These are phyloP conservation scores for Caerostris darwini DNA, from an alignment of 1,140 invertebrate species.

Conservation along the genomic window DNA sequence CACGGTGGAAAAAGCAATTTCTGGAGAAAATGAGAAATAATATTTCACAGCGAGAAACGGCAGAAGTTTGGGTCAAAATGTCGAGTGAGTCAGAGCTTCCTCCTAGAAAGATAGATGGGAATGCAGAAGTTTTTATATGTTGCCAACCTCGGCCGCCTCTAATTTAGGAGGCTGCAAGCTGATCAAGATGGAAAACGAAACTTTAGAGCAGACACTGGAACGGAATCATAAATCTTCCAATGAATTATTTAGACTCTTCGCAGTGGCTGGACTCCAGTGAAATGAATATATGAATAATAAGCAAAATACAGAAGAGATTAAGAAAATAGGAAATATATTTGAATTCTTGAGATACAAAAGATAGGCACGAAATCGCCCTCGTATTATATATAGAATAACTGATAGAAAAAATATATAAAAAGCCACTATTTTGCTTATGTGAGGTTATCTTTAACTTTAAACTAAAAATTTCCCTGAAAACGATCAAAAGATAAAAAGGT, in stretches of 20 bases:
- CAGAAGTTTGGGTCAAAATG: neutral
- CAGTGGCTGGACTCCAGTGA: neutral
- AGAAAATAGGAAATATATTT: too few relatives aligned
- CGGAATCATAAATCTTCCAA: conserved; percentile 1
- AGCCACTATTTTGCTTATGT: too few relatives aligned
- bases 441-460: too few relatives aligned
- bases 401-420: too few relatives aligned
- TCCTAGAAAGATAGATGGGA: conserved; percentile 7
- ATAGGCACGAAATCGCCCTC: too few relatives aligned
- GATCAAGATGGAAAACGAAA: conserved; percentile 18
- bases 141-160: neutral
- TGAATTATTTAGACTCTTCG: neutral
- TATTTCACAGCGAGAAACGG: conserved; percentile 1
- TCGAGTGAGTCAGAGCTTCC: neutral
- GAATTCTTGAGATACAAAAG: too few relatives aligned
- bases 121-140: neutral
- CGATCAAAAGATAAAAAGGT: too few relatives aligned
- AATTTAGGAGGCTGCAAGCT: neutral
- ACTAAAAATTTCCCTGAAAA: too few relatives aligned
- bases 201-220: neutral
- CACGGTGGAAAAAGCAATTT: conserved; percentile 20
- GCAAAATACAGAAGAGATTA: too few relatives aligned
- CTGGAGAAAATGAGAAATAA: conserved; percentile 25
- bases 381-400: too few relatives aligned
- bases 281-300: neutral